Base-by-base conservation (phyloP, 2,113 vertebrate genomes). In the Todiramphus chloris region DNA sequence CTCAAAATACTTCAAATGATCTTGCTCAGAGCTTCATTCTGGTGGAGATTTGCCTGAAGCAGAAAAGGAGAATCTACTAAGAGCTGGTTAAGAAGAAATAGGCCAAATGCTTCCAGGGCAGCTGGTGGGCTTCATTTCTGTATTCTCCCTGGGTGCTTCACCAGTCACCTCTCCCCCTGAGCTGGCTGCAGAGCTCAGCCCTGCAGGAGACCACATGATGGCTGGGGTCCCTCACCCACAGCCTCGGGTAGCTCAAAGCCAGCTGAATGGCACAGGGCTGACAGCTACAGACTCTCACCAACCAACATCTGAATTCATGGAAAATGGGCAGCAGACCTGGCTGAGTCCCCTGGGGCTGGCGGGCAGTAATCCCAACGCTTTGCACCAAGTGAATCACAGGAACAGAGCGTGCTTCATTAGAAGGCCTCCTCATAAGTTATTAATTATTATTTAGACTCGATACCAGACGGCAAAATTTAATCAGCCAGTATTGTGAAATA, bases 401-500 rank as follows among this genome's bases (percentile, higher is more conserved):
- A 82, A 79, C 93, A 55, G 74, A 46, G n/a, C 3, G 3, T 18
- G 66, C 77, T 85, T 91, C 73, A 23, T 93, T 80, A 87, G 74
- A 63, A 87, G 56, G 58, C 33, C 70, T 87, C 74, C 89, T 92
- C 78, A 56, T 83, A 82, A 94, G 73, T 87, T 94, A 96, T 94
- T 96, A 91, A 91, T 94, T 97, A 75, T 93, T 94, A 89, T 88
- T 95, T 96, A 92, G 87, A 64, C 86, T 96, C 76, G 44, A 53
- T 84, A 87, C 62, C 85, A 92, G 94, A 82, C 93, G 94, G 91
- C 41, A 78, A 89, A 89, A 94, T 94, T 82, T 93, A 96, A 97
- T 90, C 83, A 92, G 66, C 43, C 9, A 1, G 37, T 41, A 11
- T 35, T 82, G 85, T 74, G 85, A 93, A 93, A 96, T 7, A 48